Evolutionary conservation across 2,888 invertebrate species (phyloP).

Genomic region (Hololepta plana): DNA sequence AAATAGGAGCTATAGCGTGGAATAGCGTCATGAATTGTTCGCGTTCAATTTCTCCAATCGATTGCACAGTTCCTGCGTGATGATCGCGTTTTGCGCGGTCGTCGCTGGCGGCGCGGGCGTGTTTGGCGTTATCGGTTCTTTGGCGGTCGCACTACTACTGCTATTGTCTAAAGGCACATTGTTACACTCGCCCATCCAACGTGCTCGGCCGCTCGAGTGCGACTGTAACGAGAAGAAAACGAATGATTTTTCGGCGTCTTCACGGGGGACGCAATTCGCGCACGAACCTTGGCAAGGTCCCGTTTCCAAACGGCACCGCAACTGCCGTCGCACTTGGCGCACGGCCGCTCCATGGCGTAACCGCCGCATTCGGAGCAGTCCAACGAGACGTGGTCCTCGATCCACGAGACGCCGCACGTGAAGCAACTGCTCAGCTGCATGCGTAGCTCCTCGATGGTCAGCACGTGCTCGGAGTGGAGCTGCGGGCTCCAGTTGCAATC

Average conservation of each 20-base stretch:
- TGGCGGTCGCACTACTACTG: no score
- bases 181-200: slow-evolving; percentile 50
- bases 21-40: slow-evolving; percentile 31
- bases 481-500: slow-evolving; percentile 14
- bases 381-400: slow-evolving; percentile 54
- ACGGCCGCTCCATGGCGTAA: slow-evolving; percentile 56
- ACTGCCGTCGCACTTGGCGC: slow-evolving; percentile 55
- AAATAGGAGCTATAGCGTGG: slow-evolving; percentile 22
- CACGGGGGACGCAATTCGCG: not conserved
- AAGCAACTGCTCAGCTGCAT: slow-evolving; percentile 56
- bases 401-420: slow-evolving; percentile 67
- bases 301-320: slow-evolving; percentile 57
- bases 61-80: slow-evolving; percentile 33
- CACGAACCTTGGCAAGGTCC: slow-evolving; percentile 55
- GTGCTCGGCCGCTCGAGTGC: slow-evolving; percentile 50
- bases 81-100: no score
- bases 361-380: slow-evolving; percentile 69
- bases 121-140: no score
- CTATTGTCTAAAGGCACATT: slow-evolving; percentile 26
- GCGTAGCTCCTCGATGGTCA: slow-evolving; percentile 53
- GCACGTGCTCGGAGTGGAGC: slow-evolving; percentile 28
- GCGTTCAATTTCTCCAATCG: slow-evolving; percentile 34
- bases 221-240: slow-evolving; percentile 33
- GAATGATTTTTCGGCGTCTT: not conserved
- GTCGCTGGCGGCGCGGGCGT: no score